These are phyloP conservation scores for Scotopteryx bipunctaria DNA, from an alignment of 2,888 invertebrate genomes.

Conservation along the genomic window DNA sequence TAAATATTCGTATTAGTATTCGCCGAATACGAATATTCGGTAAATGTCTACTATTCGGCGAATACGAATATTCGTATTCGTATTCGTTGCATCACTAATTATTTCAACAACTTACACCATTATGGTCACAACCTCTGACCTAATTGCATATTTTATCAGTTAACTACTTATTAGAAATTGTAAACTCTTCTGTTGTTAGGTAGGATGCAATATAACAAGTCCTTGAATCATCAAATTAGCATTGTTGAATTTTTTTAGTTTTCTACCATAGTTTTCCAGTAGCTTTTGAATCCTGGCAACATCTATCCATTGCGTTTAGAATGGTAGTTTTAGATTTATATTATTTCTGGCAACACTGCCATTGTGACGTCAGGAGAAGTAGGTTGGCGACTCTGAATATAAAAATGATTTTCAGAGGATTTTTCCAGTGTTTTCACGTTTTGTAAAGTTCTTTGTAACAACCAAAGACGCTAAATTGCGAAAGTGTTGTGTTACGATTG, in stretches of 20 bases:
- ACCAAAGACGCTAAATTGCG: conserved; percentile 58
- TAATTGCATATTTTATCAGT: conserved; percentile 11
- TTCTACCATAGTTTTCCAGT: conserved; percentile 10
- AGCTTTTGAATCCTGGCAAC: conserved; percentile 15
- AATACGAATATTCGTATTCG: too few species aligned
- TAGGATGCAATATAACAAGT: too few species aligned
- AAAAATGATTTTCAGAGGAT: conserved; percentile 69
- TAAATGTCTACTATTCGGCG: too few species aligned
- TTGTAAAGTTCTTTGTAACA: conserved; percentile 59
- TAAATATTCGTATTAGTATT: too few species aligned
- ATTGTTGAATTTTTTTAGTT: not conserved
- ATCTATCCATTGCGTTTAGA: not conserved
- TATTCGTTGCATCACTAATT: not conserved
- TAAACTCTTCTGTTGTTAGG: too few species aligned
- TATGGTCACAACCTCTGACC: conserved; percentile 5
- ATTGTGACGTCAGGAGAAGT: conserved; percentile 75
- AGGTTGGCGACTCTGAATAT: conserved; percentile 74
- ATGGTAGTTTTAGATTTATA: conserved; percentile 30
- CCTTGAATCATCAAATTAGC: too few species aligned
- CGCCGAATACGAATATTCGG: too few species aligned
- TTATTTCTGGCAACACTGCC: conserved; percentile 62
- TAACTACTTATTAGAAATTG: too few species aligned
- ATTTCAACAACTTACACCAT: conserved; percentile 1
- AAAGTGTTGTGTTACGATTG: conserved; percentile 65
- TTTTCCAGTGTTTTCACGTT: conserved; percentile 64